phyloP scores from a whole-genome alignment of 2,888 invertebrate species.

The Diachrysia chrysitis region DNA sequence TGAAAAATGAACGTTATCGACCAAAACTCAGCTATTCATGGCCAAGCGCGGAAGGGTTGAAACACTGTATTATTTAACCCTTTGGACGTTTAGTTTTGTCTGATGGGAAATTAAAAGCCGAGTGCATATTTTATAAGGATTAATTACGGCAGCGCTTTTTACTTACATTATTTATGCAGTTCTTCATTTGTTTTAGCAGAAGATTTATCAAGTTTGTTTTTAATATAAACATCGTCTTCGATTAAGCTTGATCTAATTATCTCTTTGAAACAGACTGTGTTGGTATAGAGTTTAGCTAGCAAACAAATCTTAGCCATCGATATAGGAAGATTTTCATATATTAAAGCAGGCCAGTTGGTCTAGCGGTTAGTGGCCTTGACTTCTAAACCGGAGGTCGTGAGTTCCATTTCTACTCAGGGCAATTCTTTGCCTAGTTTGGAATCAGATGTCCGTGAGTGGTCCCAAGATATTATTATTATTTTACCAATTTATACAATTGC shows the following conservation, averaged over 20 bases:
- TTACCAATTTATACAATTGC: too few species aligned
- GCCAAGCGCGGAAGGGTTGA: conserved; percentile 20
- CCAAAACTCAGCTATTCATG: conserved; percentile 37
- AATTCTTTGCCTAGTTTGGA: too few species aligned
- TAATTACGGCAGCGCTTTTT: conserved; percentile 3
- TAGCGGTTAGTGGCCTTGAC: too few species aligned
- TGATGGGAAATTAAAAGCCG: conserved; percentile 34
- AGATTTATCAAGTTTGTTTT: background rate
- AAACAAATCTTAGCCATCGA: too few species aligned
- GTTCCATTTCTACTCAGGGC: too few species aligned
- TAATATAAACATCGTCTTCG: background rate
- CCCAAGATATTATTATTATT: too few species aligned
- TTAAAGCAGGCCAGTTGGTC: too few species aligned
- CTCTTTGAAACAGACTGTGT: too few species aligned
- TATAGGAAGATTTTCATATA: background rate
- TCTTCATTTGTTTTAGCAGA: background rate
- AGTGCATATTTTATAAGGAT: background rate
- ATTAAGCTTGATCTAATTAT: too few species aligned
- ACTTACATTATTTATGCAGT: background rate
- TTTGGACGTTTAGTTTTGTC: conserved; percentile 34
- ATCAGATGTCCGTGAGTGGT: too few species aligned
- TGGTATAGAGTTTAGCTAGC: too few species aligned
- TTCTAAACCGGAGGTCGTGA: too few species aligned
- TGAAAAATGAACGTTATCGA: conserved; percentile 23
- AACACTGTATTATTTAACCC: conserved; percentile 32